These are phyloP conservation scores for Gambusia affinis DNA, from an alignment of 2,113 vertebrate genomes.

Conservation along the genomic window DNA sequence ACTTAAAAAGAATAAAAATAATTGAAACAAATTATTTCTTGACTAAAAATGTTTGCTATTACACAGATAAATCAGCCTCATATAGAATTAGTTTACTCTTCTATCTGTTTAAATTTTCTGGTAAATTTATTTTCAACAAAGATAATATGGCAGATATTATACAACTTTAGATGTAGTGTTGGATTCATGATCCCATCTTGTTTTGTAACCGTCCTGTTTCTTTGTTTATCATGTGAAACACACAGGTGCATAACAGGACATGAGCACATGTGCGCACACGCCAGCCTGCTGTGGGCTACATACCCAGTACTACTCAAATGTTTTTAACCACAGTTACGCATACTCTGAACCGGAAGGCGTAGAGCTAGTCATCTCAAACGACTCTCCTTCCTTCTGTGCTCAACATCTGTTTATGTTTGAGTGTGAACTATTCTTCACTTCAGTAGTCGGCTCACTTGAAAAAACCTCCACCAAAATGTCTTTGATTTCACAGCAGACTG, in stretches of 20 bases:
- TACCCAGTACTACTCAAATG: conserved; percentile 1
- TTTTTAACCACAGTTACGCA: conserved; percentile 8
- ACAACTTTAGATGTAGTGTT: conserved; percentile 22
- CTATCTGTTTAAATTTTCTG: conserved; percentile 15
- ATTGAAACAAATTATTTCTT: background rate
- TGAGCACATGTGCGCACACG: background rate
- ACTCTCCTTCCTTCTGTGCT: background rate
- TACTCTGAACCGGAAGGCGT: conserved; percentile 2
- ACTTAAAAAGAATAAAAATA: background rate
- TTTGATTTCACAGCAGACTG: background rate
- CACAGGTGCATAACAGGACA: conserved; percentile 2
- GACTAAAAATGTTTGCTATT: background rate
- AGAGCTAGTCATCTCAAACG: background rate
- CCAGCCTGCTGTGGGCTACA: background rate
- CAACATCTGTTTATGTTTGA: conserved; percentile 18
- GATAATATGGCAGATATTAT: conserved; percentile 26
- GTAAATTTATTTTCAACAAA: conserved; percentile 7
- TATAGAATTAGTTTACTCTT: conserved; percentile 3
- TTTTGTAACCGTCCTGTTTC: conserved; percentile 16
- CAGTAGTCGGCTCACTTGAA: conserved; percentile 1
- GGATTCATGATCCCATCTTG: conserved; percentile 31
- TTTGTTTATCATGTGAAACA: conserved; percentile 5
- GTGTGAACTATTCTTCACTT: conserved; percentile 3
- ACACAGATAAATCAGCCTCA: background rate
- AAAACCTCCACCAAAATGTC: background rate